Base-by-base conservation (phyloP, 2,888 invertebrate species). In the Harpalus rufipes region DNA sequence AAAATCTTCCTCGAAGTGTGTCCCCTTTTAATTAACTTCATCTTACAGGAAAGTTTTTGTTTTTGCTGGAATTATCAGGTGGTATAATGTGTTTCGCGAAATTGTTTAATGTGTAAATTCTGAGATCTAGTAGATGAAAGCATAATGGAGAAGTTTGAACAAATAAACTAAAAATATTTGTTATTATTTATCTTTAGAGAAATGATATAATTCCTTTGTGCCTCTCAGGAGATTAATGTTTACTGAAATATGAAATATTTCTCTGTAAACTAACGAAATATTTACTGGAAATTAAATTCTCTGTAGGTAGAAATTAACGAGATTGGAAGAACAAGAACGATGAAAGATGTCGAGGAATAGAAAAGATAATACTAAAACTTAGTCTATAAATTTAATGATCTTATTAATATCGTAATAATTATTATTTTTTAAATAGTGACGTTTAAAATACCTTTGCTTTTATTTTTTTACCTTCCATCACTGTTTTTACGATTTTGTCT, bases 101-200 rank as follows among this genome's bases (percentile, higher is more conserved):
- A 51, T 51, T 51, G 44, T 51, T 51, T 51, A 51, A 51, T 51
- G 44, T 51, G 5, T 51, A 51, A 51, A 51, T 51, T 12, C 44
- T 51, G 12, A 8, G 44, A 8, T 51, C 44, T 12, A 51, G 10
- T 51, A 10, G 44, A 51, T 8, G 44, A 12, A 51, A 51, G 44
- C 44, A 4, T 51, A 51, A 51, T 51, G 44, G 44, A 51, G 44
- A 51, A 51, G 44, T 51, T 51, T 51, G 12, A 51, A 8, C 44
- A 68, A 68, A 68, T 68, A 68, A 68, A 68, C 68, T 68, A 39
- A 39, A n/a, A 68, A 68, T 68, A 68, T 68, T 68, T 68, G 68
- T 68, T 68, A 39, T 25, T 68, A 68, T 68, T 68, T 68, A 68
- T 68, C 68, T 68, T 68, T 32, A 39, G 10, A 25, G 59, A 25